Percentiles rank a stretch among this genome's conserved stretches.
Evolutionary conservation across 2,888 invertebrate species (phyloP).

Genomic region (Eupithecia insigniata): DNA sequence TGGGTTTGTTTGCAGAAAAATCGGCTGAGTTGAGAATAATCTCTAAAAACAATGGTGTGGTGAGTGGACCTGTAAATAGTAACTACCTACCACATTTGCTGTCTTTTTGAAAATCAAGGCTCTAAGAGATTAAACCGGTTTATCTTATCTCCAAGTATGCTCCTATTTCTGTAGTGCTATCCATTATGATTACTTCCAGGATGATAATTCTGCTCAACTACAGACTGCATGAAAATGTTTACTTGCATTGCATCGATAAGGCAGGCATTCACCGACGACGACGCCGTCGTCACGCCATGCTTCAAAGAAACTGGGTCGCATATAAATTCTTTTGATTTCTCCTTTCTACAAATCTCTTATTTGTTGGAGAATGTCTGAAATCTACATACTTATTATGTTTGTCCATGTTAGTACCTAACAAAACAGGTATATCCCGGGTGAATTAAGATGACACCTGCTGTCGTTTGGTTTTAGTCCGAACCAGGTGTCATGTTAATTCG

Average conservation of each 20-base stretch:
- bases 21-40: neutral
- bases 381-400: neutral
- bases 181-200: neutral
- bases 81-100: too few species aligned
- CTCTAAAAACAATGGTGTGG: neutral
- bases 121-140: neutral
- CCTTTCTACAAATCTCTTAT: constrained; percentile 30
- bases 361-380: neutral
- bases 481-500: too few species aligned
- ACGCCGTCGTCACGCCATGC: constrained; percentile 58
- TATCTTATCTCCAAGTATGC: neutral
- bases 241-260: constrained; percentile 13
- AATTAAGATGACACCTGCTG: too few species aligned
- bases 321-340: constrained; percentile 54
- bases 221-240: constrained; percentile 1
- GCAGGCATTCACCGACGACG: neutral
- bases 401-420: neutral
- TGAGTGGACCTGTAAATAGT: too few species aligned
- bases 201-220: neutral
- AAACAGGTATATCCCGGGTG: too few species aligned
- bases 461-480: too few species aligned
- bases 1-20: neutral
- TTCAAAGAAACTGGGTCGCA: constrained; percentile 64
- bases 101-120: neutral
- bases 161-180: neutral